These are phyloP conservation scores for Sturmia bella DNA, from an alignment of 2,888 invertebrate species.

Conservation along the genomic window DNA sequence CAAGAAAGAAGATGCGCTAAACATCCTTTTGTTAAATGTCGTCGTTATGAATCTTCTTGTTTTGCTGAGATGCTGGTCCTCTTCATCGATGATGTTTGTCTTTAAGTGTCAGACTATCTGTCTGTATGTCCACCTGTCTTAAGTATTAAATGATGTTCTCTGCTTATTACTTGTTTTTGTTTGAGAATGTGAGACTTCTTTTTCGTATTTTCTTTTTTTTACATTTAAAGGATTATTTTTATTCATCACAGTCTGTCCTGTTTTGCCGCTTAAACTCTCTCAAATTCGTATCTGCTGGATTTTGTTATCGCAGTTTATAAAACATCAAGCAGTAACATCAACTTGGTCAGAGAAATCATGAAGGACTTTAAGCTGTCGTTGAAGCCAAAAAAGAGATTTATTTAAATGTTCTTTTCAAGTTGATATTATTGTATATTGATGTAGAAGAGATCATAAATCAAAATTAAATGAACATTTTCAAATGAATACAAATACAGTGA, in stretches of 20 bases:
- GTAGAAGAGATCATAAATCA: slow-evolving; percentile 62
- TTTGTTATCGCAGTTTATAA: slow-evolving; percentile 56
- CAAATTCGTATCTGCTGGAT: not conserved
- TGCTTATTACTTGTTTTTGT: slow-evolving; percentile 24
- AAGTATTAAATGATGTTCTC: slow-evolving; percentile 68
- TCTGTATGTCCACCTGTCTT: slow-evolving; percentile 70
- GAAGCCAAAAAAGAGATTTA: slow-evolving; percentile 44
- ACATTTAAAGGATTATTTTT: slow-evolving; percentile 62
- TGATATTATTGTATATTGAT: slow-evolving; percentile 65
- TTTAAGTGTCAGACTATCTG: slow-evolving; percentile 71
- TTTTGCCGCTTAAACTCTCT: slow-evolving; percentile 10
- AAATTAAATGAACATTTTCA: slow-evolving; percentile 62
- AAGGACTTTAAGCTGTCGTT: slow-evolving; percentile 35
- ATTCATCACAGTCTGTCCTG: slow-evolving; percentile 23
- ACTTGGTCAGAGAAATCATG: slow-evolving; percentile 55
- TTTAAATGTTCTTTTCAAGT: slow-evolving; percentile 53
- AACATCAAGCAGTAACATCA: slow-evolving; percentile 44
- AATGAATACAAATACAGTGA: slow-evolving; percentile 18
- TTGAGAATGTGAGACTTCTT: not conserved
- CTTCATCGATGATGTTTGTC: slow-evolving; percentile 67
- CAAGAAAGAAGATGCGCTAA: slow-evolving; percentile 55
- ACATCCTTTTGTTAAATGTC: slow-evolving; percentile 68
- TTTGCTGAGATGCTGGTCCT: slow-evolving; percentile 48
- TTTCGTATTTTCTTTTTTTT: slow-evolving; percentile 9
- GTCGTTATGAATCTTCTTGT: slow-evolving; percentile 52